Base-by-base conservation (phyloP, 2,797 vertebrate species). In the Labroides dimidiatus region DNA sequence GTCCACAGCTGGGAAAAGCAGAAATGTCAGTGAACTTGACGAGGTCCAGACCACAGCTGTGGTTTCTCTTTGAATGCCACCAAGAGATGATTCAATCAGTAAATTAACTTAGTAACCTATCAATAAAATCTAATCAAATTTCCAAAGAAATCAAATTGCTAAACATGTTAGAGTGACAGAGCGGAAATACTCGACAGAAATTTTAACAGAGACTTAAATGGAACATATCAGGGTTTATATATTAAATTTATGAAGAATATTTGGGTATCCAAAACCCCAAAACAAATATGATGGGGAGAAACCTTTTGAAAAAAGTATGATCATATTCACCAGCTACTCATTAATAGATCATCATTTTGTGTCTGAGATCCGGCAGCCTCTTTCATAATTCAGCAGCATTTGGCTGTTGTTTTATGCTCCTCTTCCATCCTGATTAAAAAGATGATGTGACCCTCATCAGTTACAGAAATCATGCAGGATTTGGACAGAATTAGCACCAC, bases 41-140 rank as follows among this genome's bases (percentile, higher is more conserved):
- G 53, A 52, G 33, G 20, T 57, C n/a, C 27, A 44, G 27, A 44
- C 48, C 54, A 21, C 57, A 41, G 53, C 63, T 62, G 43, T 1
- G 49, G n/a, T 58, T 15, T 44, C 52, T 17, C 52, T 16, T 4
- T 57, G 30, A 51, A 48, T 2, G 10, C 45, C 7, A 20, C 30
- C 42, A 52, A 44, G 23, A 51, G 64, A 24, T 39, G 41, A 52
- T 66, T 67, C 7, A 77, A 63, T 70, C 62, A 64, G 51, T 30
- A 50, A 60, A 64, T 23, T 33, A 59, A 51, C 20, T 42, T 61
- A 19, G 10, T 19, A n/a, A 59, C 13, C 19, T n/a, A 64, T 42
- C 66, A 51, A 63, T 65, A 45, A 62, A 65, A 63, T 47, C 10
- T 12, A 53, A 33, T 54, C 6, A 21, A 44, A 20, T 48, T 12